These are phyloP conservation scores for Terrapene triunguis DNA, from an alignment of 2,113 vertebrate genomes.

Conservation along the genomic window DNA sequence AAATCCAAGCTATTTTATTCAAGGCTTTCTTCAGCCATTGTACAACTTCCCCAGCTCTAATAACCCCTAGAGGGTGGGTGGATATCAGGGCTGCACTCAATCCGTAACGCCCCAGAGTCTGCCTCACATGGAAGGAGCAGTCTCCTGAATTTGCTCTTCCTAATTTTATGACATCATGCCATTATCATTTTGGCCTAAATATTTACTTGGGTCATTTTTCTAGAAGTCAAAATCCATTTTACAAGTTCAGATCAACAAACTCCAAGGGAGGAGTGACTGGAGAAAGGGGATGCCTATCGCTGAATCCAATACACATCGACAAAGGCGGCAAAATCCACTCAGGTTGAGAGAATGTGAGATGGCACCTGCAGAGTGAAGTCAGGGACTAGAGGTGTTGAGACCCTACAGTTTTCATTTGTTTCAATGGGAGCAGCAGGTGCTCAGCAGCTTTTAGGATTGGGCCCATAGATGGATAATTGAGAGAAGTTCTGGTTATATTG, in stretches of 20 bases:
- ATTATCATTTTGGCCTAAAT: slow-evolving; percentile 21
- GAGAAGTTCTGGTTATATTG: not conserved
- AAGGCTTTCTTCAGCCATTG: not conserved
- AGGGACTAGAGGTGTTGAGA: not conserved
- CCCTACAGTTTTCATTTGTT: not conserved
- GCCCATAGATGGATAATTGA: not conserved
- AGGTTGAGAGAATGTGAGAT: not conserved
- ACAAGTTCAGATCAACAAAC: not conserved
- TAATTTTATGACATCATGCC: not conserved
- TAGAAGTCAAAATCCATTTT: not conserved
- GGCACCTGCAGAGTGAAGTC: not conserved
- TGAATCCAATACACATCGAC: not conserved
- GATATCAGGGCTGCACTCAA: slow-evolving; percentile 18
- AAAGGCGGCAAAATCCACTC: not conserved
- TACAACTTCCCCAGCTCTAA: not conserved
- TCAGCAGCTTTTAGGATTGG: not conserved
- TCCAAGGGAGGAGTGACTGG: not conserved
- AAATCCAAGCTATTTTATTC: not conserved
- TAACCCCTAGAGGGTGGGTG: not conserved
- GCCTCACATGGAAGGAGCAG: not conserved
- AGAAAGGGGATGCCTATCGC: not conserved
- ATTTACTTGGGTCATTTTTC: slow-evolving; percentile 2
- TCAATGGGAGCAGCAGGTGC: not conserved
- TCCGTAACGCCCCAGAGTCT: not conserved
- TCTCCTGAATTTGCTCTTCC: not conserved